Conservation (phyloP, 23 tunicate species). For the Styela plicata region DNA sequence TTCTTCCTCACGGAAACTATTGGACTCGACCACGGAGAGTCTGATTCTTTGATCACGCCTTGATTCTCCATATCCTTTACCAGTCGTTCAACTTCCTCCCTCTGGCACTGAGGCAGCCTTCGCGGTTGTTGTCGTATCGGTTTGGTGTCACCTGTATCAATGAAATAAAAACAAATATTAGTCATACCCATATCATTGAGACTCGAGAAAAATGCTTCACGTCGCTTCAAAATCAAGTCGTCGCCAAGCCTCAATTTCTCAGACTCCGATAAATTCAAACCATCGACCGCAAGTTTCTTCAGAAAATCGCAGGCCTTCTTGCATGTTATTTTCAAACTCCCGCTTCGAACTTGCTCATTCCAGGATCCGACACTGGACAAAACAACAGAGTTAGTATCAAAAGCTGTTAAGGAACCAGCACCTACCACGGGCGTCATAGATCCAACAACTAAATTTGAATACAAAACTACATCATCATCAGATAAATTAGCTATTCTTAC, state of each 20-base stretch:
- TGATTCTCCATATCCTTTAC: not conserved
- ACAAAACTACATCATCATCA: too few relatives aligned
- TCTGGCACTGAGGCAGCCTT: too few relatives aligned
- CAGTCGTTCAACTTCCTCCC: not conserved
- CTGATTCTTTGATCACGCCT: not conserved
- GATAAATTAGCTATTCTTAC: too few relatives aligned
- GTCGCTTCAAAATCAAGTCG: not conserved
- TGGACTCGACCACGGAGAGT: not conserved
- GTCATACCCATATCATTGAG: not conserved
- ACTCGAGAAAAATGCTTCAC: not conserved
- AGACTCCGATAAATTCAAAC: too few relatives aligned
- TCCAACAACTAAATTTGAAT: not conserved
- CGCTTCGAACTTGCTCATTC: too few relatives aligned
- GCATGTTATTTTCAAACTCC: too few relatives aligned
- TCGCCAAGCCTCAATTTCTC: not conserved
- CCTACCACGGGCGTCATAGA: not conserved
- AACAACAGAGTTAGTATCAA: not conserved
- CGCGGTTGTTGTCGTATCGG: too few relatives aligned
- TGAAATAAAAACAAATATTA: too few relatives aligned
- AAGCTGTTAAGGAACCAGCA: not conserved
- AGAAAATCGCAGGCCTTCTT: too few relatives aligned
- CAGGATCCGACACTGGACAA: not conserved
- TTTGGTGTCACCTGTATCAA: too few relatives aligned
- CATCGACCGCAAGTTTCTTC: too few relatives aligned
- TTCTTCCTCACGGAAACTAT: constrained; percentile 3